Conservation (phyloP, 2,888 invertebrate genomes). For the Zhuqinia jingwanae region DNA sequence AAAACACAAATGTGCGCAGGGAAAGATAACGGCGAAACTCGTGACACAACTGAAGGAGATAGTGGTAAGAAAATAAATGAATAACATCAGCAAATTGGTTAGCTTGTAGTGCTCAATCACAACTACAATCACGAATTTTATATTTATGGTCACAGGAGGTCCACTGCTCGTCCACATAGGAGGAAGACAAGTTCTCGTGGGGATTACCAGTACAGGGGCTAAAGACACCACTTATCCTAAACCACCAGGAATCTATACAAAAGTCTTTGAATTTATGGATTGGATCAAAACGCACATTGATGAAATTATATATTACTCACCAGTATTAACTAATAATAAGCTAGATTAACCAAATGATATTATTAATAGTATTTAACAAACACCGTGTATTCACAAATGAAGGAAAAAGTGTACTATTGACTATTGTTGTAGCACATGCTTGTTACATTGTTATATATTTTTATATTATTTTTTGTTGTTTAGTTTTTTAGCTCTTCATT, state of each 20-base stretch:
- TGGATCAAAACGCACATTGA: constrained; percentile 58
- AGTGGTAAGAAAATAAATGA: constrained; percentile 7
- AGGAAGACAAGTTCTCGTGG: constrained; percentile 90
- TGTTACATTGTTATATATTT: too few species aligned
- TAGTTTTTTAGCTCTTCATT: too few species aligned
- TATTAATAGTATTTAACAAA: too few species aligned
- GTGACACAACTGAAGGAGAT: constrained; percentile 57
- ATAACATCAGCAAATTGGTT: too few species aligned
- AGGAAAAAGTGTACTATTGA: too few species aligned
- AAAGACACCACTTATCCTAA: constrained; percentile 88
- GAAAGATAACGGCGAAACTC: not conserved
- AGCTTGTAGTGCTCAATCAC: too few species aligned
- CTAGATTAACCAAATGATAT: not conserved
- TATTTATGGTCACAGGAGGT: constrained; percentile 89
- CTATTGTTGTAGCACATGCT: too few species aligned
- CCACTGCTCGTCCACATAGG: constrained; percentile 90
- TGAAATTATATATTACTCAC: constrained; percentile 13
- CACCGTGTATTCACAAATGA: too few species aligned
- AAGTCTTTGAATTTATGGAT: constrained; percentile 55
- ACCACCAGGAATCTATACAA: constrained; percentile 81
- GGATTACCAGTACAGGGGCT: constrained; percentile 93
- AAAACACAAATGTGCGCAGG: constrained; percentile 60
- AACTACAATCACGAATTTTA: too few species aligned
- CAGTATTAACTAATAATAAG: constrained; percentile 1
- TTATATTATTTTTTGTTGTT: too few species aligned